Base-by-base conservation (phyloP, 2,113 vertebrate species). In the Psettodes erumei region DNA sequence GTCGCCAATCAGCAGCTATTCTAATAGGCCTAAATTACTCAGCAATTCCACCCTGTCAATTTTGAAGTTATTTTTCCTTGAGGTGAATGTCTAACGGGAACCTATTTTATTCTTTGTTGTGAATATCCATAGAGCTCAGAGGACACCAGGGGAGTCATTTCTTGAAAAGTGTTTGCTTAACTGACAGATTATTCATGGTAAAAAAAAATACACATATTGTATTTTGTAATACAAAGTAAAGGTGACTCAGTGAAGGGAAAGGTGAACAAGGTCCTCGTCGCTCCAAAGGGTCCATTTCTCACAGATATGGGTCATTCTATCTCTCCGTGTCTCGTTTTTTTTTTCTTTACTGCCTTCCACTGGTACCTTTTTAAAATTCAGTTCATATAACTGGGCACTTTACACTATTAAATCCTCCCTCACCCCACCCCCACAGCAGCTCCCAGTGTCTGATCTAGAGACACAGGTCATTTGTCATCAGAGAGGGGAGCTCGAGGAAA, bases 401-500 rank as follows among this genome's bases (percentile, higher is more conserved):
- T 87, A 90, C 87, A 90, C 90, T 87, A 90, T 90, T 92, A 93
- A 92, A 86, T 81, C 75, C 72, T 81, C 76, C 82, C 77, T 85
- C 75, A 81, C 75, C 78, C 86, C 79, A 33, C 87, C 88, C 79
- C 85, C 74, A 62, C 78, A 10, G 62, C 84, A 83, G 82, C 82
- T 83, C 86, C 68, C 61, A 2, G 76, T 82, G 91, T 90, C 90
- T 86, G 87, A 90, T 91, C 79, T 60, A n/a, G 74, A 90, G 83
- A 93, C 87, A 85, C 85, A 78, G 91, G 90, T 92, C 90, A 90
- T 92, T 93, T 88, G 88, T 93, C 92, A 91, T 93, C 83, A 90
- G 77, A 81, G 85, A 86, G 81, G 75, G 77, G 79, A 71, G 81
- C 69, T 73, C 27, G 58, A 73, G 84, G 87, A 91, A 91, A 90